Evolutionary conservation across 2,113 vertebrate species (phyloP).

Genomic region (Chionis minor): DNA sequence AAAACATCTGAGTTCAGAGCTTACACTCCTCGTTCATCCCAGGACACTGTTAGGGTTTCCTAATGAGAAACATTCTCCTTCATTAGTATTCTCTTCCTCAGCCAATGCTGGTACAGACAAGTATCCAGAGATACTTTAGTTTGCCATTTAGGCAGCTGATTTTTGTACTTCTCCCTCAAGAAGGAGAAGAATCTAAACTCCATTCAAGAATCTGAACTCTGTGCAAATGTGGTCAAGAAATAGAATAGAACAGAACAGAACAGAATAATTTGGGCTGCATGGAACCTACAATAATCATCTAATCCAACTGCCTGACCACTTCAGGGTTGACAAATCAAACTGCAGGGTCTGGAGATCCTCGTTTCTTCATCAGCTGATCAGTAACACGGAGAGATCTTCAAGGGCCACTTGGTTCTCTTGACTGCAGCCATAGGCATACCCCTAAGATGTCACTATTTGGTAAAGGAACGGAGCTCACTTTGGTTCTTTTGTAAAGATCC

Average conservation of each 20-base stretch:
- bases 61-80: conserved; percentile 49
- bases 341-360: background rate
- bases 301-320: background rate
- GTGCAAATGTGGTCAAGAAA: background rate
- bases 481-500: background rate
- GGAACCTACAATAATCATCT: background rate
- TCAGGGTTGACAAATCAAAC: background rate
- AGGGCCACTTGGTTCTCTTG: background rate
- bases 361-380: background rate
- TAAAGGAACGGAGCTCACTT: background rate
- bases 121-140: background rate
- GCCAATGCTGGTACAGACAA: background rate
- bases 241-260: background rate
- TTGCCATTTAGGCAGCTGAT: background rate
- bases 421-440: background rate
- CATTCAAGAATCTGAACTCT: background rate
- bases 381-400: background rate
- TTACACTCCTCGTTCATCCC: conserved; percentile 31
- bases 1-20: conserved; percentile 30
- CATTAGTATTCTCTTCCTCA: conserved; percentile 14
- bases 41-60: conserved; percentile 8
- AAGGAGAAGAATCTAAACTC: no score
- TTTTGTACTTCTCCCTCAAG: background rate
- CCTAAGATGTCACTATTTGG: background rate
- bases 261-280: background rate